These are phyloP conservation scores for Perizoma flavofasciatum DNA, from an alignment of 2,888 invertebrate genomes.

Conservation along the genomic window DNA sequence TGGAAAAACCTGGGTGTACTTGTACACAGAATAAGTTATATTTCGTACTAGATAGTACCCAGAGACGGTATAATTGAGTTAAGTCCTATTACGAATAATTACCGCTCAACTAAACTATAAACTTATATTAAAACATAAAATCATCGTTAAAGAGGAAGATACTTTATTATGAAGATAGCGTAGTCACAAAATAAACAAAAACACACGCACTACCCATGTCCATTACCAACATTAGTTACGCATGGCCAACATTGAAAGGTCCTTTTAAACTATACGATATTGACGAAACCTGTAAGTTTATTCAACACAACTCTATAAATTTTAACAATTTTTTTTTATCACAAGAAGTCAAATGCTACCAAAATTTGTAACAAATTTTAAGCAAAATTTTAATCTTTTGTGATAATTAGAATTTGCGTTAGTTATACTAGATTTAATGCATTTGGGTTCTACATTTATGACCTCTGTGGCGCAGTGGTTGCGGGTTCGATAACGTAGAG, in stretches of 20 bases:
- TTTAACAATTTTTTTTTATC: not conserved
- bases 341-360: no score
- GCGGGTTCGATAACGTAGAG: no score
- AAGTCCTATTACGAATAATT: constrained; percentile 30
- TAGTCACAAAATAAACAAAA: constrained; percentile 37
- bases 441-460: no score
- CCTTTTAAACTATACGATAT: constrained; percentile 16
- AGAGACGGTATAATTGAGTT: not conserved
- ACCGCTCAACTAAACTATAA: constrained; percentile 34
- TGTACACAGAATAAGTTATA: no score
- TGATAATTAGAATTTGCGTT: no score
- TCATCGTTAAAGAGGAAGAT: constrained; percentile 37
- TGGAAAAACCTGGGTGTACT: no score
- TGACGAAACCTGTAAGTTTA: not conserved
- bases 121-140: constrained; percentile 41
- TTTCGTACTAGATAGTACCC: no score
- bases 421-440: no score
- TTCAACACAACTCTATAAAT: no score
- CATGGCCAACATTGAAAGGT: constrained; percentile 31
- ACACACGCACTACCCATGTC: constrained; percentile 28
- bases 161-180: constrained; percentile 36
- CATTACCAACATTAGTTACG: constrained; percentile 50
- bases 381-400: no score
- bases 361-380: no score
- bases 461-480: no score